Evolutionary conservation across 2,888 invertebrate species (phyloP).

Genomic region (Cynaeus angustus): DNA sequence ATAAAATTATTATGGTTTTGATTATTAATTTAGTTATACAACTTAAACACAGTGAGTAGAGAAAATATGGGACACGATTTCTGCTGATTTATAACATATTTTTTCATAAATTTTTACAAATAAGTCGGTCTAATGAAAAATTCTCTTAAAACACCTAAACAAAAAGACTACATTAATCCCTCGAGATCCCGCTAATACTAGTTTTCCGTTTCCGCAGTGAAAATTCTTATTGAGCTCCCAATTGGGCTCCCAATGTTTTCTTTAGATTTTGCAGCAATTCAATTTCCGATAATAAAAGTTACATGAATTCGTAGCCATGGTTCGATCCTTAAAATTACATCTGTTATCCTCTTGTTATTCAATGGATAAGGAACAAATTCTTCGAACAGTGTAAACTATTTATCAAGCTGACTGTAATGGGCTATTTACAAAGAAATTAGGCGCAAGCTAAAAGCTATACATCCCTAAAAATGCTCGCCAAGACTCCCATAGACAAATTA

Average conservation of each 20-base stretch:
- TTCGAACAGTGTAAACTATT: slow-evolving; percentile 51
- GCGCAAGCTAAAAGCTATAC: slow-evolving; percentile 56
- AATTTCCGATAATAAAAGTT: slow-evolving; percentile 60
- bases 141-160: slow-evolving; percentile 24
- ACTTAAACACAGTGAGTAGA: too few relatives aligned
- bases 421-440: slow-evolving; percentile 59
- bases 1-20: too few relatives aligned
- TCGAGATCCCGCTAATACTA: slow-evolving; percentile 41
- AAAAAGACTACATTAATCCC: slow-evolving; percentile 34
- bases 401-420: slow-evolving; percentile 60
- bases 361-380: slow-evolving; percentile 24
- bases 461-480: slow-evolving; percentile 50
- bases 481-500: slow-evolving; percentile 56
- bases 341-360: slow-evolving; percentile 39
- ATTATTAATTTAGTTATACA: too few relatives aligned
- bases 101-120: too few relatives aligned
- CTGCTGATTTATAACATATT: too few relatives aligned
- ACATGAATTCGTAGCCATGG: slow-evolving; percentile 53
- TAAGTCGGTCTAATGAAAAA: too few relatives aligned
- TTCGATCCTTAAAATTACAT: slow-evolving; percentile 34
- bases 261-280: slow-evolving; percentile 59
- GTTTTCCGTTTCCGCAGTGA: slow-evolving; percentile 38
- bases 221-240: too few relatives aligned
- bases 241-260: slow-evolving; percentile 57
- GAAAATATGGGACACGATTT: too few relatives aligned